Base-by-base conservation (phyloP, 1,140 invertebrate genomes). In the Coelopa frigida region DNA sequence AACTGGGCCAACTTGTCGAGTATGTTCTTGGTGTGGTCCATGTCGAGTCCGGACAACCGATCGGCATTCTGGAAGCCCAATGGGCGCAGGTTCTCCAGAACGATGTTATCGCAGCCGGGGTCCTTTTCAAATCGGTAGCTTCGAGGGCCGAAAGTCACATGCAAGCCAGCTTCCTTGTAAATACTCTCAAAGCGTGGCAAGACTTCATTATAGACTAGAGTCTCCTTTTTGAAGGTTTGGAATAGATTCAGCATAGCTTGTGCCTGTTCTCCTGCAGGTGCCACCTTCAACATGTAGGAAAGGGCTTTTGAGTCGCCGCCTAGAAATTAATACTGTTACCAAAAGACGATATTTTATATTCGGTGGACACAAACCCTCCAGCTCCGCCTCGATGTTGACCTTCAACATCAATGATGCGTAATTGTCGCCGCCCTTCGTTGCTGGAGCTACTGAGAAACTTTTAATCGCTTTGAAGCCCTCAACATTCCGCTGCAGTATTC, bases 1-100 rank as follows among this genome's bases (percentile, higher is more conserved):
- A 77, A 72, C 47, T 55, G 67, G 1, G 72, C 77, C 29, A 80
- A 46, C 46, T 73, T 71, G 10, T 62, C 55, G 15, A 79, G 48
- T 5, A 75, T 73, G 11, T 74, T 35, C 47, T 70, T 49, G 14
- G 63, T 64, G 47, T 79, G 77, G 4, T 68, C 40, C 21, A 73
- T 41, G 50, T 77, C 75, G 27, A 80, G 56, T 10, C 76, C 75
- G 21, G 57, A 44, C n/a, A 72, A 56, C 29, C 76, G 67, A 52
- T 73, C 58, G 1, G 71, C 70, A 70, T 79, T 78, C 35, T 48
- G 44, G 11, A 43, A 57, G 1, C 51, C 53, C 4, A 32, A 32
- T 8, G 32, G 31, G 5, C 46, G 38, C 20, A 58, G 36, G 45
- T 57, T 56, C 31, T 55, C 44, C 10, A 58, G 32, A 3, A 58